Evolutionary conservation across 2,797 vertebrate species (phyloP), one percentile per base, ranked within the genome.

Genomic region (Neomorphus geoffroyi): DNA sequence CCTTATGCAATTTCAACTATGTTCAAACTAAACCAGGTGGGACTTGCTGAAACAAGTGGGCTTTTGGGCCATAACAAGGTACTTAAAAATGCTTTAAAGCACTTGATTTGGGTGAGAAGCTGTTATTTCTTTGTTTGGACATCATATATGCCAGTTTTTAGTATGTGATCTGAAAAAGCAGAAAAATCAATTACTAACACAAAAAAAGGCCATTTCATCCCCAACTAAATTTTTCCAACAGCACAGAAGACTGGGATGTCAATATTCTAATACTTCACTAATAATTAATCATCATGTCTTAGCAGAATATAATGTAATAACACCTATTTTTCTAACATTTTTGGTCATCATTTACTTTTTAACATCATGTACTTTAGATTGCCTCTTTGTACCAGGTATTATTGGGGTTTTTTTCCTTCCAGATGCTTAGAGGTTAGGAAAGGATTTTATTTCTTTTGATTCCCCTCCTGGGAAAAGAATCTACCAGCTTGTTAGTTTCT

Each of bases 401-500:
- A 54, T 10, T 46, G 21, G 5, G 1, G 1, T 0, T 30, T 78
- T 81, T 81, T 84, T 46, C 11, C 35, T 86, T 92, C 28, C 65
- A 87, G 27, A 74, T 84, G 39, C 46, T 82, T 48, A 60, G 19
- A 80, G 51, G 60, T 51, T 74, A 91, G 53, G 51, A 79, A 73
- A 81, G 37, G 6, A 54, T 92, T 88, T 91, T 86, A 24, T 71
- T 88, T 85, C 80, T 70, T 93, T 91, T 87, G 43, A 88, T 78
- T 82, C 66, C 22, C 74, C 80, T 64, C 70, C 54, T 43, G 65
- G 62, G 69, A 53, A 86, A 81, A 80, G 37, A 86, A 90, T 46
- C 61, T 67, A 88, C 65, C 70, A 81, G 61, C 77, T 72, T 74
- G 58, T 75, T 88, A 62, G 50, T 41, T 80, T 84, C n/a, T 30